Evolutionary conservation across 2,888 invertebrate genomes (phyloP).

Genomic region (Folsomia candida): DNA sequence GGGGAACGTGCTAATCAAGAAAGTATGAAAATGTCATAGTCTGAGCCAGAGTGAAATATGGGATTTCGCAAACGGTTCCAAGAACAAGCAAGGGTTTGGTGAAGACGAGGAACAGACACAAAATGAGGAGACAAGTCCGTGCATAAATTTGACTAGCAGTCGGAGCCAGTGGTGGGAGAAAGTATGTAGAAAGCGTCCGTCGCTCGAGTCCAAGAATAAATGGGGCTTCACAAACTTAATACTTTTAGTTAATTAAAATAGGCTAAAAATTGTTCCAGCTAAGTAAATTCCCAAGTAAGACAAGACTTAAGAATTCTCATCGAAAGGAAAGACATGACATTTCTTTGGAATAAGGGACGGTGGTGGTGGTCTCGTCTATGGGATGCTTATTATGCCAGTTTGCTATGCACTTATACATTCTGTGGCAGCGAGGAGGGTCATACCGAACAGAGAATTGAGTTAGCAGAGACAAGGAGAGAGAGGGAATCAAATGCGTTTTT

Average conservation of each 20-base stretch:
- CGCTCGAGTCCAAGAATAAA: conserved; percentile 3
- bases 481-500: conserved; percentile 7
- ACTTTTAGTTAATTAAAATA: conserved; percentile 21
- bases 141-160: conserved; percentile 12
- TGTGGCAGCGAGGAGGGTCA: too few relatives aligned
- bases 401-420: too few relatives aligned
- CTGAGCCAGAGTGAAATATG: not conserved
- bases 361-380: not conserved
- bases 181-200: not conserved
- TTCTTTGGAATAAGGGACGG: not conserved
- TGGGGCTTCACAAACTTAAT: conserved; percentile 20
- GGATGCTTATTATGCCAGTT: too few relatives aligned
- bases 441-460: too few relatives aligned
- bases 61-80: not conserved
- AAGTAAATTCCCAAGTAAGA: conserved; percentile 17
- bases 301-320: conserved; percentile 13
- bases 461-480: conserved; percentile 4
- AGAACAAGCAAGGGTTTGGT: not conserved
- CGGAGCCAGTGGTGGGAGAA: not conserved
- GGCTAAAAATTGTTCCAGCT: conserved; percentile 19
- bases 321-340: conserved; percentile 12
- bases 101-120: conserved; percentile 1
- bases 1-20: not conserved
- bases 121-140: not conserved
- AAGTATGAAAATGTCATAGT: not conserved